Percentiles rank a stretch among this genome's conserved stretches.
Evolutionary conservation across 1,140 invertebrate species (phyloP).

Genomic region (Drosophila parabipectinata): DNA sequence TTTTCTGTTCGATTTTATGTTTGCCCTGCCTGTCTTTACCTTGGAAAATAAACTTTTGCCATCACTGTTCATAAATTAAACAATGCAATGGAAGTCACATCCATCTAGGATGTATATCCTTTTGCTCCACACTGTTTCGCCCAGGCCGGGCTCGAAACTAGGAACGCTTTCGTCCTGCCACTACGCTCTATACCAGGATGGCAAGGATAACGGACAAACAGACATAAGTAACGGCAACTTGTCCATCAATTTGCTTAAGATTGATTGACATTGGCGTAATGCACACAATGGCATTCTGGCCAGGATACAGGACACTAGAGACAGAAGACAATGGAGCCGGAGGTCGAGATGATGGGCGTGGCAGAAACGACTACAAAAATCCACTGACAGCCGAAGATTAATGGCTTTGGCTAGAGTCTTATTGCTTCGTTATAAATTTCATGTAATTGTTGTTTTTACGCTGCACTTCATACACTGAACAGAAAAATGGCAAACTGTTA

Average conservation of each 20-base stretch:
- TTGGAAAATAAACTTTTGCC: constrained; percentile 2
- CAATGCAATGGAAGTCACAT: constrained; percentile 43
- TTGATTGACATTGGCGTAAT: constrained; percentile 81
- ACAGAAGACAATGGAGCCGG: not conserved
- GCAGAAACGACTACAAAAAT: constrained; percentile 25
- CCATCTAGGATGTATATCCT: constrained; percentile 22
- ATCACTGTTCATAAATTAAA: constrained; percentile 63
- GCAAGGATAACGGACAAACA: constrained; percentile 26
- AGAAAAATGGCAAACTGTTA: not conserved
- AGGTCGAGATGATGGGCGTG: constrained; percentile 2
- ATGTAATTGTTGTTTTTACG: constrained; percentile 50
- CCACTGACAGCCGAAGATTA: constrained; percentile 76
- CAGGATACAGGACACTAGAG: not conserved
- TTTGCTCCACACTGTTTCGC: not conserved
- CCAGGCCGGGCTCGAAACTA: constrained; percentile 28
- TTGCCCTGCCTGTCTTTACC: not conserved
- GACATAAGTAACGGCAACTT: constrained; percentile 75
- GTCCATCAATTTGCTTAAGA: constrained; percentile 82
- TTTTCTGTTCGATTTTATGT: not conserved
- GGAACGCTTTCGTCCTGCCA: not conserved
- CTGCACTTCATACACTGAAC: constrained; percentile 27
- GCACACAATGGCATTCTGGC: constrained; percentile 74
- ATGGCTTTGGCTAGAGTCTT: constrained; percentile 59
- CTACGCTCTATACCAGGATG: constrained; percentile 23
- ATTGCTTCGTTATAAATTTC: constrained; percentile 70